Conservation (phyloP, 2,888 invertebrate species). For the Eulithis prunata region DNA sequence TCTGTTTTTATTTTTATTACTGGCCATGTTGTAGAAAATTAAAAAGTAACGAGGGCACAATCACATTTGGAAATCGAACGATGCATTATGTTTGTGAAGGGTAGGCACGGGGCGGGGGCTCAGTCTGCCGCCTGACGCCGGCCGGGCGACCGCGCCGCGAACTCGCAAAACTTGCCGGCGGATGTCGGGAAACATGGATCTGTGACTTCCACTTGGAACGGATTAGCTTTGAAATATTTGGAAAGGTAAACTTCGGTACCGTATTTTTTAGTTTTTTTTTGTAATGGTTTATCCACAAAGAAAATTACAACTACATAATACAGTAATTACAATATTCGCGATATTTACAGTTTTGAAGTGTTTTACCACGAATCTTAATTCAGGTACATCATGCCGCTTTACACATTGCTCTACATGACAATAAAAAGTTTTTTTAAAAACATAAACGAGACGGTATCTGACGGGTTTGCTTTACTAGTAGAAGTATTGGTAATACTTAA, state of each 20-base stretch:
- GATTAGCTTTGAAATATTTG: conserved; percentile 30
- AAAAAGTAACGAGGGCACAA: conserved; percentile 15
- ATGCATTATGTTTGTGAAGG: conserved; percentile 60
- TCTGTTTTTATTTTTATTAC: background rate
- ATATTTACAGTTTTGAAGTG: too few species aligned
- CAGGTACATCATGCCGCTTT: too few species aligned
- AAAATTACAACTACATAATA: too few species aligned
- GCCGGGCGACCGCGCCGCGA: conserved; percentile 59
- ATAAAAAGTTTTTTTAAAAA: too few species aligned
- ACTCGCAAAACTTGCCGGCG: conserved; percentile 40
- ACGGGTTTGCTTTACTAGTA: too few species aligned
- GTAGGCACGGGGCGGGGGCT: conserved; percentile 54
- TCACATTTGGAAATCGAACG: conserved; percentile 48
- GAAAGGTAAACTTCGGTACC: conserved; percentile 20
- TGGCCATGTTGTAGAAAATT: background rate
- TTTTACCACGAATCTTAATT: too few species aligned
- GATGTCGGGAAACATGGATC: conserved; percentile 46
- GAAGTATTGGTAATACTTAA: too few species aligned
- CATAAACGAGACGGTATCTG: too few species aligned
- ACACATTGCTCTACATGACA: too few species aligned
- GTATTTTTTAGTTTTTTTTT: background rate
- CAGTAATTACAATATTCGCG: too few species aligned
- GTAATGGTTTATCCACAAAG: too few species aligned
- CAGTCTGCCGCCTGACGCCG: conserved; percentile 74
- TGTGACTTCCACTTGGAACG: conserved; percentile 45